These are phyloP conservation scores for Astropecten irregularis DNA, from an alignment of 53 echinoderm and acorn worm species.

Conservation along the genomic window DNA sequence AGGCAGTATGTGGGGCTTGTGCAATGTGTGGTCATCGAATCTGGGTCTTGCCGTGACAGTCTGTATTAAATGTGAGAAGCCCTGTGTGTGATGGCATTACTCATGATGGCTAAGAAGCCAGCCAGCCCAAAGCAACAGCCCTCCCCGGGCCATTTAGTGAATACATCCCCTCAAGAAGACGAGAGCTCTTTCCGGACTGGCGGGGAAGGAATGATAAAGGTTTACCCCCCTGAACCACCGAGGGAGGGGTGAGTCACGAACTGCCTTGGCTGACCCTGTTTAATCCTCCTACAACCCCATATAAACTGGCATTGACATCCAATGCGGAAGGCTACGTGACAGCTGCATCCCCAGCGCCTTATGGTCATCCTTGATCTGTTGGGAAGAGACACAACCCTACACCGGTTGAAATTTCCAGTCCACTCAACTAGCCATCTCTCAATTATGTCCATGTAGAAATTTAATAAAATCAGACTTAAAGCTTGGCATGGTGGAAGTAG, in stretches of 20 bases:
- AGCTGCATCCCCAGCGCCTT: conserved; percentile 2
- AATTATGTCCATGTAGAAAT: too few relatives aligned
- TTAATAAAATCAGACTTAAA: too few relatives aligned
- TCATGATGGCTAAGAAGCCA: neutral
- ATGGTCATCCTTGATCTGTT: neutral
- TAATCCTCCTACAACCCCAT: neutral
- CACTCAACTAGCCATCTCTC: too few relatives aligned
- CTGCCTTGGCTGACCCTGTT: neutral
- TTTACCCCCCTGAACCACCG: neutral
- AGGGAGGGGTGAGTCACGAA: conserved; percentile 17
- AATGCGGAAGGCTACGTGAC: neutral
- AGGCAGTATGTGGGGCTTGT: too few relatives aligned
- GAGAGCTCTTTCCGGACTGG: conserved; percentile 17
- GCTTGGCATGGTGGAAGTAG: too few relatives aligned
- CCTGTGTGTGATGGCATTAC: neutral
- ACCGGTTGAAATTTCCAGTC: too few relatives aligned
- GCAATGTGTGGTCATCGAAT: conserved; percentile 4
- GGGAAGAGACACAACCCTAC: too few relatives aligned
- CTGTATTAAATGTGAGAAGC: neutral
- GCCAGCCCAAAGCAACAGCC: neutral
- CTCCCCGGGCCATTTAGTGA: conserved; percentile 5
- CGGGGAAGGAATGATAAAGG: too few relatives aligned
- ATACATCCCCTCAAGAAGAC: conserved; percentile 19
- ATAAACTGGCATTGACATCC: neutral
- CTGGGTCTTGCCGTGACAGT: conserved; percentile 30